These are phyloP conservation scores for Mirza zaza DNA, from an alignment of 2,113 vertebrate genomes.

Conservation along the genomic window DNA sequence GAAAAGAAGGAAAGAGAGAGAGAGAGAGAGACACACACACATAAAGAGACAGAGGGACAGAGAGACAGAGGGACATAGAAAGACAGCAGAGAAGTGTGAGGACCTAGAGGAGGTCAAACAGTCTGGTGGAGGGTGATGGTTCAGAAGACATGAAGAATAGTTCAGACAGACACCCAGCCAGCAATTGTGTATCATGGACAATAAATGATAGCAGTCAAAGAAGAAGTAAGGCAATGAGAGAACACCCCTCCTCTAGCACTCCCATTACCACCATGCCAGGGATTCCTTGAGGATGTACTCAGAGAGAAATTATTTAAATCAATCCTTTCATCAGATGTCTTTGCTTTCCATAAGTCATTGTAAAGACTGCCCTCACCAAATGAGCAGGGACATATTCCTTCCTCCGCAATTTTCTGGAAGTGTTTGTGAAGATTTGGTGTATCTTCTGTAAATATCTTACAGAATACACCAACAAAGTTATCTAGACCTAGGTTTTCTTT, in stretches of 20 bases:
- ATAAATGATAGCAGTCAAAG: not conserved
- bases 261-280: not conserved
- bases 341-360: not conserved
- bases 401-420: not conserved
- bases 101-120: not conserved
- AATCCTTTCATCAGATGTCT: not conserved
- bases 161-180: not conserved
- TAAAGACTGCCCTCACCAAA: not conserved
- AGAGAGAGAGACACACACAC: not conserved
- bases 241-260: not conserved
- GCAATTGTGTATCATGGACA: no score
- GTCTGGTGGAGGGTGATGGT: no score
- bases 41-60: not conserved
- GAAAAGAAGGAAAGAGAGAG: not conserved
- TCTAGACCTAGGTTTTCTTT: not conserved
- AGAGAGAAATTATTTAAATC: not conserved
- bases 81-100: not conserved
- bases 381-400: not conserved
- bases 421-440: not conserved
- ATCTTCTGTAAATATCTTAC: not conserved
- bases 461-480: not conserved
- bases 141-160: not conserved
- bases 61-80: not conserved
- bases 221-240: not conserved
- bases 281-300: not conserved